Base-by-base conservation (phyloP, 2,113 vertebrate species). In the Rhabdomys dilectus region DNA sequence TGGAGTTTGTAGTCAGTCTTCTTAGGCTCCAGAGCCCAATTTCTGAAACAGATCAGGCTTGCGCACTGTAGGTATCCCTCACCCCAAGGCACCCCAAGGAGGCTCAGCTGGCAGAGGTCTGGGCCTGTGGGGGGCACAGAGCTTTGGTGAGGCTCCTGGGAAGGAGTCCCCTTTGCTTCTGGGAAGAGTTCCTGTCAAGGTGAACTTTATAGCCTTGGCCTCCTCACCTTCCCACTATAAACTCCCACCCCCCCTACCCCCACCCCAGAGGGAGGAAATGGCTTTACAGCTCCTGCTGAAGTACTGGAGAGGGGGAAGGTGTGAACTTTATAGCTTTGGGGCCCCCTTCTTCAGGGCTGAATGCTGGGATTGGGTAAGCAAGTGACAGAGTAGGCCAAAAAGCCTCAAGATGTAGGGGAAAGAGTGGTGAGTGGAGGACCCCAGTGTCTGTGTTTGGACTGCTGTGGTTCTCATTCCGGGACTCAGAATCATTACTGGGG, bases 111-210 rank as follows among this genome's bases (percentile, higher is more conserved):
- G 60, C 64, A 87, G 75, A 29, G 24, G 9, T 10, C 48, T 17
- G 10, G 48, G 3, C 34, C 16, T 36, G 15, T 36, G 24, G 34
- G 53, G 34, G 34, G 77, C 31, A 42, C n/a, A 26, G 12, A 42
- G 56, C 36, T n/a, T 24, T 82, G 24, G 60, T 60, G 78, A 34
- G 93, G 96, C 73, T 58, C 31, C 84, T 93, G 73, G 87, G 29
- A 84, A 8, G 82, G 91, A 48, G 72, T 75, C 88, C 16, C 34
- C 26, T 77, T 12, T 68, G 82, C 68, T 92, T 77, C 70, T 72
- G 88, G 60, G 91, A 94, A n/a, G 81, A 85, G 70, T 96, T 89
- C 89, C 91, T 98, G 97, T 96, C 91, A 96, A 97, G 95, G 72
- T 89, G 95, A 87, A 76, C 87, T 93, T 97, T 94, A 94, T 15